Evolutionary conservation across 2,113 vertebrate genomes (phyloP).

Genomic region (Strigops habroptila): DNA sequence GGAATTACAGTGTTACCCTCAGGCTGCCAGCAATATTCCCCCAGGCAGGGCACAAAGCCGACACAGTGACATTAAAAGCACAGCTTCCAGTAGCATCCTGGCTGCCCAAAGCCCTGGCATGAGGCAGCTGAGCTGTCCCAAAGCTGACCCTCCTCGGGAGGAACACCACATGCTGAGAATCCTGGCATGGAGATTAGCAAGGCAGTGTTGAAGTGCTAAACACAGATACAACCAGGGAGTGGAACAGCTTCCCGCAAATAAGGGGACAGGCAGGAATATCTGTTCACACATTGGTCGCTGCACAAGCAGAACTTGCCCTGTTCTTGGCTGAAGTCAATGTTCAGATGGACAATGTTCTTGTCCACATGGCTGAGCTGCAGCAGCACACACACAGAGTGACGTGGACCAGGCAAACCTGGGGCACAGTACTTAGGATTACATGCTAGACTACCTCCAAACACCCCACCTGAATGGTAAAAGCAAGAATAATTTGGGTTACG

Average conservation of each 20-base stretch:
- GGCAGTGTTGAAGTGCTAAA: conserved; percentile 10
- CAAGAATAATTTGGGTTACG: neutral
- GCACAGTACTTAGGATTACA: neutral
- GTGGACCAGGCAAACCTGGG: neutral
- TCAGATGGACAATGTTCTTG: neutral
- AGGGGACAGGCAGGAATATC: neutral
- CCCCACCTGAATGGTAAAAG: neutral
- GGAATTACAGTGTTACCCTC: neutral
- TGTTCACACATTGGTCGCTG: neutral
- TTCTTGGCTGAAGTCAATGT: neutral
- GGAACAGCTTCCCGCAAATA: neutral
- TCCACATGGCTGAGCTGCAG: neutral
- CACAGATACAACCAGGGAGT: neutral
- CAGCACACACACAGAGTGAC: neutral
- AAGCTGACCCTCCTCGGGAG: neutral
- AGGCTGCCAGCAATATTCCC: neutral
- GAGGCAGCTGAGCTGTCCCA: neutral
- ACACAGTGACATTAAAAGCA: conserved; percentile 18
- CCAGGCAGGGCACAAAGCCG: neutral
- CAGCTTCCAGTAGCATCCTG: neutral
- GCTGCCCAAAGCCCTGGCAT: neutral
- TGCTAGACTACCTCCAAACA: neutral
- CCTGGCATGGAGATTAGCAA: neutral
- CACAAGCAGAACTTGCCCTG: neutral
- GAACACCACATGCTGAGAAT: neutral